Evolutionary conservation across 1,140 invertebrate genomes (phyloP), one percentile per base, ranked within the genome.

Genomic region (Gonatopus flavifemur): DNA sequence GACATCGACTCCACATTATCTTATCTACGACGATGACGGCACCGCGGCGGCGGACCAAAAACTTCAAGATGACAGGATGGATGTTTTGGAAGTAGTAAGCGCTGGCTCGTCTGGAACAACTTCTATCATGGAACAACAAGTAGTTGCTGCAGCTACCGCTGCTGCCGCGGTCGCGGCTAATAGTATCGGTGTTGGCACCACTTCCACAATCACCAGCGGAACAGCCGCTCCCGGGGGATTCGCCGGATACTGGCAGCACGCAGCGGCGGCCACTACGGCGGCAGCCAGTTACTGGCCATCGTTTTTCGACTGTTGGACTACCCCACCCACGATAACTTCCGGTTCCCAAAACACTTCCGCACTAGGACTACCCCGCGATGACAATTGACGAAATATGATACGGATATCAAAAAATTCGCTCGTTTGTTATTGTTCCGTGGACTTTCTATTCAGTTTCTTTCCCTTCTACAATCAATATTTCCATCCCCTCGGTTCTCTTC

Each of bases 221-320:
- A 30, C 12, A 45, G 22, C 8, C 18, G 37, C 38, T 9, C 46
- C 53, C 5, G 61, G 60, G 1, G 70, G 75, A 24, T 52, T 77
- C 10, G 68, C 74, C 2, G 63, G 74, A 0, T 78, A 77, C 22
- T 75, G 74, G 65, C 76, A 78, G 25, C 74, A 77, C 46, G 74
- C 72, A 1, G 62, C 61, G 12, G 55, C 63, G 2, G 64, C 69
- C 6, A 62, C 67, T 1, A 55, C 59, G 1, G n/a, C n/a, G n/a
- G 54, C 67, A 1, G 57, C 69, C 0, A 66, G 65, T 0, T 77
- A 77, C 32, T 77, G 75, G 70, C 74, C 76, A 0, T 70, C 74
- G 0, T 36, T 78, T 4, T 62, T 73, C n/a, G 76, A 77, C 39
- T 74, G 74, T 20, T 78, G 76, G 76, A 68, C 74, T n/a, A 69